Conservation (phyloP, 37 sponge, comb jelly and placozoan species). For the Diacarnus erythraeanus region DNA sequence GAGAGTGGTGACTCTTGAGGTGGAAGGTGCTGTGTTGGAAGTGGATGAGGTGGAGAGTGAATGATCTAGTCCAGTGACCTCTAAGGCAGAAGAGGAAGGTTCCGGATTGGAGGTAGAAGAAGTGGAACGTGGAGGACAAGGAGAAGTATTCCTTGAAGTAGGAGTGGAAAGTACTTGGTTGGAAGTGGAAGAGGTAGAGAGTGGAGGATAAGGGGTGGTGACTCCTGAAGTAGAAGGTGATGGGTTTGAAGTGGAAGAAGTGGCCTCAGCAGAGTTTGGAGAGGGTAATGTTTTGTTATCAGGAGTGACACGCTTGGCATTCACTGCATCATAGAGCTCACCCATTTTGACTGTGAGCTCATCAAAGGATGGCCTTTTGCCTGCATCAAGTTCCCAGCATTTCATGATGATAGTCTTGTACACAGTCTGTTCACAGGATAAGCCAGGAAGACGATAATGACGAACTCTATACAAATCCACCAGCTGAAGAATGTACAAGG, state of each 20-base stretch:
- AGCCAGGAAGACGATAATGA: conserved; percentile 14
- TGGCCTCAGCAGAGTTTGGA: not conserved
- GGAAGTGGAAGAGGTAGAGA: not conserved
- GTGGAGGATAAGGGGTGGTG: no score
- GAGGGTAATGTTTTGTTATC: not conserved
- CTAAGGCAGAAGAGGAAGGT: no score
- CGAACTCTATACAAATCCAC: not conserved
- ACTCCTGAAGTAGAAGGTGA: not conserved
- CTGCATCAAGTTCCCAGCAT: conserved; percentile 53
- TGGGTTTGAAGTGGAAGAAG: not conserved
- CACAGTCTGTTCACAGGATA: not conserved
- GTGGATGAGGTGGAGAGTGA: not conserved
- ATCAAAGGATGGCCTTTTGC: conserved; percentile 36
- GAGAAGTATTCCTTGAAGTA: not conserved
- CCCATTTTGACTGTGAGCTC: conserved; percentile 8
- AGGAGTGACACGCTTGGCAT: not conserved
- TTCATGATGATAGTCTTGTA: conserved; percentile 19
- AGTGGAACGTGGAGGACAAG: no score
- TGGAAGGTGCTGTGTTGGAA: not conserved
- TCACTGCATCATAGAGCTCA: not conserved
- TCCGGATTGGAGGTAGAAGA: no score
- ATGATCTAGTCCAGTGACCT: not conserved
- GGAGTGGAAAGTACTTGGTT: not conserved
- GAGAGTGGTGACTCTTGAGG: no score
- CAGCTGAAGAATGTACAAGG: conserved; percentile 11